Percentiles rank a stretch among this genome's conserved stretches.
Conservation (phyloP, 2,113 vertebrate species). For the Tonatia bakeri region DNA sequence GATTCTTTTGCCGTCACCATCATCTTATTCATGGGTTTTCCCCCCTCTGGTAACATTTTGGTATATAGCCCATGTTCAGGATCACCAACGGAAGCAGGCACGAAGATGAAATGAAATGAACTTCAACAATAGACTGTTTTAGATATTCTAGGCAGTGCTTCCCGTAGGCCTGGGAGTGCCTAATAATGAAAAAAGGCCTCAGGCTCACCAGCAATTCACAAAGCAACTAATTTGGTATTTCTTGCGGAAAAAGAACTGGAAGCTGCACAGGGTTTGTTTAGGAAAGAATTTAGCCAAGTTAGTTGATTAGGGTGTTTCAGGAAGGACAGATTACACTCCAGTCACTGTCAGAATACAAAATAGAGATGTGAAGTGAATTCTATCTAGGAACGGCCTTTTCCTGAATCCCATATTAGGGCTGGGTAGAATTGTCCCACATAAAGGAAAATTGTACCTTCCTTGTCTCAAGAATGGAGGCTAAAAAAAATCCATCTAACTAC, state of each 20-base stretch:
- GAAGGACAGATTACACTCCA: conserved; percentile 70
- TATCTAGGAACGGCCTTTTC: conserved; percentile 58
- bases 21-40: conserved; percentile 41
- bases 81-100: conserved; percentile 56
- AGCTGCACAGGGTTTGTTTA: conserved; percentile 74
- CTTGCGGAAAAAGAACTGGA: conserved; percentile 76
- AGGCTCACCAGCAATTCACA: conserved; percentile 71
- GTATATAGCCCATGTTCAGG: conserved; percentile 24
- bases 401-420: conserved; percentile 26
- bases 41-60: conserved; percentile 40
- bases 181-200: conserved; percentile 71
- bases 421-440: conserved; percentile 20
- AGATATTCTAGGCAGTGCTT: conserved; percentile 69
- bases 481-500: neutral
- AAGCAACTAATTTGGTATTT: conserved; percentile 75
- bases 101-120: conserved; percentile 60
- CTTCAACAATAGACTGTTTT: conserved; percentile 71
- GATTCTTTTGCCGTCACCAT: conserved; percentile 49
- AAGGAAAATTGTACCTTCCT: neutral
- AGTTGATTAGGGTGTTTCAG: conserved; percentile 80
- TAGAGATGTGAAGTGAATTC: conserved; percentile 65
- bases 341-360: conserved; percentile 71
- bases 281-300: conserved; percentile 74
- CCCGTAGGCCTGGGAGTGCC: conserved; percentile 54
- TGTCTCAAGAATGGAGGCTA: neutral